Conservation (phyloP, 2,888 invertebrate genomes). For the Archips crataeganus region DNA sequence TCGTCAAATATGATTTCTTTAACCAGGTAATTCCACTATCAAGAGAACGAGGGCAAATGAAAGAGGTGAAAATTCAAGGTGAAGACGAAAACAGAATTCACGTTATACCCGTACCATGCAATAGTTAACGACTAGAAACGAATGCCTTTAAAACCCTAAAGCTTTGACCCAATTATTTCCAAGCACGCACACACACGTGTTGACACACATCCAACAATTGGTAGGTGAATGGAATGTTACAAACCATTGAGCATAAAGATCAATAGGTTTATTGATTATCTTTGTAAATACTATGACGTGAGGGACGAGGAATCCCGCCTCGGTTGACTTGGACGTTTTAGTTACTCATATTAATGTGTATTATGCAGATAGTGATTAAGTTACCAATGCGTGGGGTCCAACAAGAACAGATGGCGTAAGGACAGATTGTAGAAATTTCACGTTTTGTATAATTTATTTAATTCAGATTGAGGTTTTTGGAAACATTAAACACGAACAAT, state of each 20-base stretch:
- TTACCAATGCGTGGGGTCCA: background rate
- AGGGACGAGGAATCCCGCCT: conserved; percentile 57
- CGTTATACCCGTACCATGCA: conserved; percentile 1
- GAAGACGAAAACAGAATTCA: conserved; percentile 2
- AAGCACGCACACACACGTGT: conserved; percentile 56
- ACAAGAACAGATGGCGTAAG: background rate
- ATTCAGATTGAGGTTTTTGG: background rate
- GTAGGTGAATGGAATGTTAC: conserved; percentile 56
- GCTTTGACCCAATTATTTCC: conserved; percentile 71
- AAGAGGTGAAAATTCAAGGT: conserved; percentile 9
- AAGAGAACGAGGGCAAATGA: background rate
- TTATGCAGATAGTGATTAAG: background rate
- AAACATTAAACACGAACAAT: background rate
- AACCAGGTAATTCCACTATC: background rate
- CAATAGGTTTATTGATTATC: conserved; percentile 46
- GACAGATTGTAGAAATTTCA: background rate
- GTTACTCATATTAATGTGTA: conserved; percentile 6
- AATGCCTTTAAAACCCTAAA: conserved; percentile 40
- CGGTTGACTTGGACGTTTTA: background rate
- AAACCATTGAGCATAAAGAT: conserved; percentile 58
- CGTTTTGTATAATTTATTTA: background rate
- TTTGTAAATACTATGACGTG: conserved; percentile 61
- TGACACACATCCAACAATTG: conserved; percentile 57
- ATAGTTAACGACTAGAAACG: conserved; percentile 1
- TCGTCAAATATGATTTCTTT: background rate